phyloP scores from a whole-genome alignment of 2,888 invertebrate genomes.

The Drepana falcataria region DNA sequence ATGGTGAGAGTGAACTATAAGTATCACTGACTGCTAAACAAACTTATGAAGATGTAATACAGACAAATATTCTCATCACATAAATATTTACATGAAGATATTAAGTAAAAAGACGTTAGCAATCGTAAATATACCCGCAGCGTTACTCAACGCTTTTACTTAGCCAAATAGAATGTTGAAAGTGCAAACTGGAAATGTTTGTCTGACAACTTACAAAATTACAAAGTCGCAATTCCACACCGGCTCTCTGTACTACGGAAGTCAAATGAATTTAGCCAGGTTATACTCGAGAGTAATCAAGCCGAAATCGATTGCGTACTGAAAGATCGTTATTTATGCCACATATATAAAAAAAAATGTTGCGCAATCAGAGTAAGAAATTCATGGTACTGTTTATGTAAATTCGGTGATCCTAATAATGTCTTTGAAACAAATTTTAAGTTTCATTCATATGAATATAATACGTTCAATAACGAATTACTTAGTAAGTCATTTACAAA shows the following conservation, averaged over 20 bases:
- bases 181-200: slow-evolving; percentile 34
- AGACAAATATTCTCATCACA: too few species aligned
- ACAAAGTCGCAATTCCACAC: slow-evolving; percentile 22
- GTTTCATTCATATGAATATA: background rate
- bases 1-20: too few species aligned
- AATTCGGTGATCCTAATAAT: background rate
- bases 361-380: background rate
- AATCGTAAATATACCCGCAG: slow-evolving; percentile 11
- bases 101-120: too few species aligned
- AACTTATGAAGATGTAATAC: too few species aligned
- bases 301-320: slow-evolving; percentile 19
- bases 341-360: background rate
- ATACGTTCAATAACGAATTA: too few species aligned
- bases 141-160: slow-evolving; percentile 29
- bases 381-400: background rate
- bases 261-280: slow-evolving; percentile 24
- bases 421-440: background rate
- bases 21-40: too few species aligned
- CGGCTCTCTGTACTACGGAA: slow-evolving; percentile 25
- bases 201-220: slow-evolving; percentile 30
- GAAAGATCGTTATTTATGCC: slow-evolving; percentile 1
- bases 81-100: too few species aligned
- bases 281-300: slow-evolving; percentile 23
- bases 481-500: too few species aligned
- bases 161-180: slow-evolving; percentile 34